Evolutionary conservation across 1,140 invertebrate species (phyloP).

Genomic region (Drosophila nebulosa): DNA sequence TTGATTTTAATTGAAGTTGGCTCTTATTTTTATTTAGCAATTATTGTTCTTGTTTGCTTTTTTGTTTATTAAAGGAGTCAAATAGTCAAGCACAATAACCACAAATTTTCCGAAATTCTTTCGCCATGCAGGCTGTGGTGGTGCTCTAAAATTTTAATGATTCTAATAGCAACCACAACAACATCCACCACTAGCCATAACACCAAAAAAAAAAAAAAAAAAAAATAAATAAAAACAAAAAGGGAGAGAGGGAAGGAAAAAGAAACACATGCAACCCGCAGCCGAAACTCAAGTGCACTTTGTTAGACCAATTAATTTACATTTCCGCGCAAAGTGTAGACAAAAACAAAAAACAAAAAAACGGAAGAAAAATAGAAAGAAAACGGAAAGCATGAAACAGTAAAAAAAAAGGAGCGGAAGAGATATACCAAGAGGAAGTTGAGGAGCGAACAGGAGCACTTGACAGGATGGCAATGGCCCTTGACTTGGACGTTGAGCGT

Average conservation of each 20-base stretch:
- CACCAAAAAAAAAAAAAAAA: neutral
- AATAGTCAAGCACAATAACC: constrained; percentile 19
- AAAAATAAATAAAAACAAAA: constrained; percentile 1
- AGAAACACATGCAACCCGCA: constrained; percentile 34
- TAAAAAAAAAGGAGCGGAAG: constrained; percentile 1
- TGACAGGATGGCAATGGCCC: constrained; percentile 57
- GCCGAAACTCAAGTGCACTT: constrained; percentile 71
- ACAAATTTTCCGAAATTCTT: neutral
- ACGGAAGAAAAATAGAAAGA: constrained; percentile 20
- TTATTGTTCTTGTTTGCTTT: constrained; percentile 18
- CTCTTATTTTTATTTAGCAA: neutral
- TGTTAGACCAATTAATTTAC: constrained; percentile 79
- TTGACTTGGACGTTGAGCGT: constrained; percentile 54
- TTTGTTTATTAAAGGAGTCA: constrained; percentile 11
- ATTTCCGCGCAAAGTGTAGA: constrained; percentile 69
- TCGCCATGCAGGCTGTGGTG: constrained; percentile 18
- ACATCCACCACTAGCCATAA: constrained; percentile 17
- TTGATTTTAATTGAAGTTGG: neutral
- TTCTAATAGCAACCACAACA: constrained; percentile 30
- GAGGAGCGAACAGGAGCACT: constrained; percentile 32
- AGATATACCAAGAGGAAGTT: constrained; percentile 11
- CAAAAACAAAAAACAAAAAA: constrained; percentile 26
- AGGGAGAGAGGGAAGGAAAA: neutral
- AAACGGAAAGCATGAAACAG: constrained; percentile 10
- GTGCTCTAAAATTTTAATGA: constrained; percentile 55